Base-by-base conservation (phyloP, 2,113 vertebrate species). In the Phaetusa simplex region DNA sequence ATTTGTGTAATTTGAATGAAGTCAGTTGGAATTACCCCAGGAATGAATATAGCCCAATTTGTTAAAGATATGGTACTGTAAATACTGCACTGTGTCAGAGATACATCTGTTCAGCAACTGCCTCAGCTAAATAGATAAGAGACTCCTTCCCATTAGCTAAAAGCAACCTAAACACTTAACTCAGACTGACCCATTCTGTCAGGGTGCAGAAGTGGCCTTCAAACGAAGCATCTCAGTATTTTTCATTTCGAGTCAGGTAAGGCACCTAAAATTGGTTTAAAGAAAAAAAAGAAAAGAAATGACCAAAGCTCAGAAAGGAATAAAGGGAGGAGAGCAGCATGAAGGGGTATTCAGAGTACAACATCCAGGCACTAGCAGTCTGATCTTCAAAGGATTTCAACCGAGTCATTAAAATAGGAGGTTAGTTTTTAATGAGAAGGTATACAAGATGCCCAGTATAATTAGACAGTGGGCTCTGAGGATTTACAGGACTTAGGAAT, bases 371-470 rank as follows among this genome's bases (percentile, higher is more conserved):
- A 76, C 79, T 94, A 93, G 59, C 73, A 96, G 96, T 70, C 81
- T 95, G 95, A 96, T 96, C 97, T 98, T 98, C 97, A 98, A 98
- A 98, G 97, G 95, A 96, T 95, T 95, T 86, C 71, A 97, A 96
- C 91, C 53, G 95, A 97, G 82, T 96, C 96, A 97, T 98, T 98
- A 98, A 97, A 98, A 97, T 97, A 98, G 97, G 96, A 98, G 96
- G 95, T 96, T 96, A 96, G 92, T 81, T 98, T 98, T 98, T 98
- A 98, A 97, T 98, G 97, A 98, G 97, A 97, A 97, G 67, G 94
- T 97, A 97, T 97, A 93, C 93, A 97, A 96, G 95, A 97, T 98
- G 97, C 93, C 90, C 94, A 95, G 70, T 86, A 93, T 98, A 98
- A 98, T 98, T 98, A 98, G 96, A 97, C 73, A 96, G 87, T 93